phyloP scores from a whole-genome alignment of 1,140 invertebrate genomes.

The Bombus confusus region DNA sequence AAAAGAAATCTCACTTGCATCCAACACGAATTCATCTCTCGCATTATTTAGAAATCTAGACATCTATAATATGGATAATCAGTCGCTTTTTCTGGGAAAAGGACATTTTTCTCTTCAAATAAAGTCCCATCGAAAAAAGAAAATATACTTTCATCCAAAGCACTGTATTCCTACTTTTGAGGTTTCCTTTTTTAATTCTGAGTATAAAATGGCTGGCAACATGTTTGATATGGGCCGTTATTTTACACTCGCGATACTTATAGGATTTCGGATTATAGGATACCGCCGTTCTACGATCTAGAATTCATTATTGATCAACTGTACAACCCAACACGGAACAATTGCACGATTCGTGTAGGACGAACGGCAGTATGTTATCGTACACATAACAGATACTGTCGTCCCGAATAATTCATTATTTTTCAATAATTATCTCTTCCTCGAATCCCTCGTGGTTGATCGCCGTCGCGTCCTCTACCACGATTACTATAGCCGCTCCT shows the following conservation, averaged over 20 bases:
- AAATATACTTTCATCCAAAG: slow-evolving; percentile 47
- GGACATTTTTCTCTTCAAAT: slow-evolving; percentile 1
- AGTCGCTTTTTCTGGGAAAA: slow-evolving; percentile 31
- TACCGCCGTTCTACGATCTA: slow-evolving; percentile 19
- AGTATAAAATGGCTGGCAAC: slow-evolving; percentile 36
- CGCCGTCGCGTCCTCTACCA: slow-evolving; percentile 75
- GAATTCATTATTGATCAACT: slow-evolving; percentile 10
- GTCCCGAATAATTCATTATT: neutral
- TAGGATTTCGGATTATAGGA: too few relatives aligned
- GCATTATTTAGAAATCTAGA: slow-evolving; percentile 46
- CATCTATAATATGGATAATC: slow-evolving; percentile 33
- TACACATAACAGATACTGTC: neutral
- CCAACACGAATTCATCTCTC: too few relatives aligned
- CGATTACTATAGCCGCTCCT: slow-evolving; percentile 76
- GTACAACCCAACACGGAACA: slow-evolving; percentile 3
- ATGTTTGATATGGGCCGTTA: slow-evolving; percentile 22
- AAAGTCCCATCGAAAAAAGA: slow-evolving; percentile 14
- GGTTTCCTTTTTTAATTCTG: neutral
- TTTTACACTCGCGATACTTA: slow-evolving; percentile 26
- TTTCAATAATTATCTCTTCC: slow-evolving; percentile 76
- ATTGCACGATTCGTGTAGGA: neutral
- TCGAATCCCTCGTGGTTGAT: slow-evolving; percentile 70
- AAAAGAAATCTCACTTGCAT: slow-evolving; percentile 14
- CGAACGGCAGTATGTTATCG: slow-evolving; percentile 13
- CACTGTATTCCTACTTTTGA: neutral